These are phyloP conservation scores for Odocoileus virginianus DNA, from an alignment of 2,113 vertebrate species.

Conservation along the genomic window DNA sequence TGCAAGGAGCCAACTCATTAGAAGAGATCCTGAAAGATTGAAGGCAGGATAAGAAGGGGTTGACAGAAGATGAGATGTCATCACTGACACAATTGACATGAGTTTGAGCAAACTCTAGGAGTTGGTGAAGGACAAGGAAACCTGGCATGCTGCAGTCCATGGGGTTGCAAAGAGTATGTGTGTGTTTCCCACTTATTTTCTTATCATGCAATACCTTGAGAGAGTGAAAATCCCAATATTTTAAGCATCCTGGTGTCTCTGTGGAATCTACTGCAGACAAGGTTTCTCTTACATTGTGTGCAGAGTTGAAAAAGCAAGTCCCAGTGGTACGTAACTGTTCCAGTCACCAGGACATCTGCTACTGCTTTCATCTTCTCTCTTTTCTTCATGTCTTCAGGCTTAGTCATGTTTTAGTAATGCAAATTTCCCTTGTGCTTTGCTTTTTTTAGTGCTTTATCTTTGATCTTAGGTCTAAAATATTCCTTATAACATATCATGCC, in stretches of 20 bases:
- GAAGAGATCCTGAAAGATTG: no score
- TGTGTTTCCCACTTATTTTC: background rate
- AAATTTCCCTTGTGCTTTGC: constrained; percentile 1
- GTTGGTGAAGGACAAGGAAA: no score
- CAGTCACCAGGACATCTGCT: background rate
- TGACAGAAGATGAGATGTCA: no score
- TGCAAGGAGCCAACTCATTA: no score
- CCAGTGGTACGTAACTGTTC: background rate
- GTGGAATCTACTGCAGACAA: background rate
- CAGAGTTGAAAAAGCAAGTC: background rate
- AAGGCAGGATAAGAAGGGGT: no score
- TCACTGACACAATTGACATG: no score
- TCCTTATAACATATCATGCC: background rate
- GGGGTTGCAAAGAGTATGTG: background rate
- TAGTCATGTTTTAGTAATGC: background rate
- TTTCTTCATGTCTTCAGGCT: background rate
- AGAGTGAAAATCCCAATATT: background rate
- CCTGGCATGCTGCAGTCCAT: no score
- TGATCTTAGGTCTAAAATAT: background rate
- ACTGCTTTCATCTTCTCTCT: background rate
- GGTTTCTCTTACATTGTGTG: background rate
- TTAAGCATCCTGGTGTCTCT: background rate
- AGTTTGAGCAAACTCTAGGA: no score
- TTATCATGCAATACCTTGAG: background rate
- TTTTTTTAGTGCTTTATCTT: background rate